phyloP scores from a whole-genome alignment of 2,113 vertebrate genomes.

The Ptilonorhynchus violaceus region DNA sequence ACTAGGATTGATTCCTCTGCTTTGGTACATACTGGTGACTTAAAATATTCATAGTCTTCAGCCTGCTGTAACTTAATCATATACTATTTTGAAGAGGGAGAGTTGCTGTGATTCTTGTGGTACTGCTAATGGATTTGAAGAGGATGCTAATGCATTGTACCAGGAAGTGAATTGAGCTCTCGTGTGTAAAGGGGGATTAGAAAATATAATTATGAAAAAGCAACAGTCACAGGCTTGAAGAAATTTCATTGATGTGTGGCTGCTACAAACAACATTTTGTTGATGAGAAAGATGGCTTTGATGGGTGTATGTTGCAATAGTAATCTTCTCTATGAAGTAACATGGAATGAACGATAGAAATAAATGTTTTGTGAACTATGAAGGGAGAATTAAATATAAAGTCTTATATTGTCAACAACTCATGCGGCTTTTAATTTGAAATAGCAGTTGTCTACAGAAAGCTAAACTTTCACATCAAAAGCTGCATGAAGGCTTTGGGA shows the following conservation, averaged over 20 bases:
- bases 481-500: slow-evolving; percentile 1
- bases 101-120: slow-evolving; percentile 69
- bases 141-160: slow-evolving; percentile 78
- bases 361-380: slow-evolving; percentile 56
- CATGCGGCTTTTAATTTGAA: slow-evolving; percentile 56
- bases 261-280: slow-evolving; percentile 67
- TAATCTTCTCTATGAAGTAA: slow-evolving; percentile 63
- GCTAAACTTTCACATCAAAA: slow-evolving; percentile 40
- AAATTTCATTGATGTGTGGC: slow-evolving; percentile 72
- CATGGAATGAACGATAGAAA: slow-evolving; percentile 56
- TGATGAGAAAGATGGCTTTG: slow-evolving; percentile 68
- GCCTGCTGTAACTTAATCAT: slow-evolving; percentile 71
- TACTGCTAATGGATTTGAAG: slow-evolving; percentile 84
- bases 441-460: slow-evolving; percentile 33
- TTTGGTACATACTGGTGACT: slow-evolving; percentile 42
- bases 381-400: slow-evolving; percentile 66
- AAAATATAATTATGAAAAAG: slow-evolving; percentile 79
- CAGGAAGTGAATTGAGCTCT: slow-evolving; percentile 74
- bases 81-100: slow-evolving; percentile 72
- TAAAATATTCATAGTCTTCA: slow-evolving; percentile 74
- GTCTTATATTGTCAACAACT: slow-evolving; percentile 51
- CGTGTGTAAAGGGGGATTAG: slow-evolving; percentile 76
- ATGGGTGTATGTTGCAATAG: slow-evolving; percentile 49
- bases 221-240: slow-evolving; percentile 68
- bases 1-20: slow-evolving; percentile 25